Evolutionary conservation across 1,140 invertebrate genomes (phyloP).

Genomic region (Phocides pigmalion): DNA sequence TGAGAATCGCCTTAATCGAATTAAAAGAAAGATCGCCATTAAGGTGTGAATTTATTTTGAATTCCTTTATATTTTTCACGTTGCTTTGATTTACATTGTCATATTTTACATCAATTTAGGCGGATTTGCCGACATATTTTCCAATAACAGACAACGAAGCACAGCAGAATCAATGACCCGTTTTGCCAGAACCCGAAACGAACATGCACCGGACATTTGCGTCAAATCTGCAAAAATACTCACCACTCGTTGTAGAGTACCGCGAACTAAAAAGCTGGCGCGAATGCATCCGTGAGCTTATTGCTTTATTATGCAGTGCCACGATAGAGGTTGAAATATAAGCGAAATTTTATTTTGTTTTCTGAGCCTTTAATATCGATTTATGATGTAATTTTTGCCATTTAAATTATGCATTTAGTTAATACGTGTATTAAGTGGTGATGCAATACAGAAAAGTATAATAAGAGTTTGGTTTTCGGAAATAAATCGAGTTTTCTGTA

Average conservation of each 20-base stretch:
- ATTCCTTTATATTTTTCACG: not conserved
- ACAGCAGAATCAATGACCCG: conserved; percentile 17
- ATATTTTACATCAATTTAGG: not conserved
- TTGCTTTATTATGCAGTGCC: conserved; percentile 28
- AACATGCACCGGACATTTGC: conserved; percentile 17
- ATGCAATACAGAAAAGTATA: too few relatives aligned
- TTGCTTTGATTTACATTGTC: not conserved
- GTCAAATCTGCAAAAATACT: conserved; percentile 28
- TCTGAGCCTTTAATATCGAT: not conserved
- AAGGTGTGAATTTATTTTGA: too few relatives aligned
- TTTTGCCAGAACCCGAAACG: conserved; percentile 4
- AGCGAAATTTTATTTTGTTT: not conserved
- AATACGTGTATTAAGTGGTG: too few relatives aligned
- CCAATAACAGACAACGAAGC: not conserved
- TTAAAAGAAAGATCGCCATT: too few relatives aligned
- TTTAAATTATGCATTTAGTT: not conserved
- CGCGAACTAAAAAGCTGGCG: conserved; percentile 20
- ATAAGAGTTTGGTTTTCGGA: too few relatives aligned
- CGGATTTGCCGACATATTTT: not conserved
- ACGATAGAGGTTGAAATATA: conserved; percentile 12
- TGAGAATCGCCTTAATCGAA: too few relatives aligned
- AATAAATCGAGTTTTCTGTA: too few relatives aligned
- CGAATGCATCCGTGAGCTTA: conserved; percentile 28
- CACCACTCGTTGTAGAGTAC: conserved; percentile 8
- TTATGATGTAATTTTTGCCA: not conserved